Base-by-base conservation (phyloP, 2,113 vertebrate genomes). In the Megaceryle maxima region DNA sequence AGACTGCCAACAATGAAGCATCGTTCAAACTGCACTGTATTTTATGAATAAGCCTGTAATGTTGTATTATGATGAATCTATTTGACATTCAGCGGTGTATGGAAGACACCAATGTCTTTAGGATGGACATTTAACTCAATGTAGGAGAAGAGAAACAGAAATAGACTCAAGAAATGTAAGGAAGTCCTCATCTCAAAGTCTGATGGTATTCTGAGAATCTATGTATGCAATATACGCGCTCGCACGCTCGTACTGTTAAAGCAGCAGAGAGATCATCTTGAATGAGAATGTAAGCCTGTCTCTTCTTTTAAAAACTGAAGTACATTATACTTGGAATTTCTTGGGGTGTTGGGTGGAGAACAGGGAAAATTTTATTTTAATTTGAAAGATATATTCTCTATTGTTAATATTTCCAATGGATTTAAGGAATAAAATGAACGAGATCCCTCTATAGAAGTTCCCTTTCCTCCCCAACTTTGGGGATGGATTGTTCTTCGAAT, bases 121-220 rank as follows among this genome's bases (percentile, higher is more conserved):
- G 87, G 64, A 97, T 85, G 94, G 81, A 96, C 66, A 90, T 53
- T 86, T 60, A 84, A 39, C 41, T 81, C 73, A 77, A 66, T 76
- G 68, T 91, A 97, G 70, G 83, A 83, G 82, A 69, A 96, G 81
- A 93, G 72, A 94, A 68, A 95, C 68, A 75, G 50, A 86, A 95
- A 92, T 53, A 94, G 77, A 76, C 35, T 75, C 87, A 62, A 72
- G 66, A 62, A 92, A 95, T 46, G 7, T 88, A 87, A 82, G 67
- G 51, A 79, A 96, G 85, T 60, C 96, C 67, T 94, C 67, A 70
- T 96, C 97, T 98, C 97, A 98, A 98, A 98, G 97, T 97, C 97
- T 97, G 97, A 97, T 67, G 93, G 96, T 94, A 78, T 77, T 92
- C 89, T 79, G 69, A 85, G 73, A 78, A 28, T 76, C 79, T 89